Conservation (phyloP, 2,797 vertebrate genomes). For the Ispidina lecontei region DNA sequence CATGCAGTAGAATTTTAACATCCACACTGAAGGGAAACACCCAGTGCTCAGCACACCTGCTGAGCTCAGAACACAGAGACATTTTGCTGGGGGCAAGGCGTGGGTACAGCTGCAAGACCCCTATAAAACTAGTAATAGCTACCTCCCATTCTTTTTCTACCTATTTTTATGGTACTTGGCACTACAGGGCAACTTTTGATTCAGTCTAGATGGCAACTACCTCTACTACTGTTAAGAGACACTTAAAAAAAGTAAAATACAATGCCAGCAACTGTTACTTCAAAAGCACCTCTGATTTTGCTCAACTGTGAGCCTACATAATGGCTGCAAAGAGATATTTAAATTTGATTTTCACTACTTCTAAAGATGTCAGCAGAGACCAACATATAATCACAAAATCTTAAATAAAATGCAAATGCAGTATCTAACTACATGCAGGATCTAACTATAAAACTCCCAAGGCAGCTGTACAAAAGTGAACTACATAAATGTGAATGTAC, state of each 20-base stretch:
- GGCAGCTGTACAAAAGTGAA: neutral
- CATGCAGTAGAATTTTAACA: no score
- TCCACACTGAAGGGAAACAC: neutral
- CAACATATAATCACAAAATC: neutral
- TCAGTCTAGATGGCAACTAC: neutral
- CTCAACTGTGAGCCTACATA: neutral
- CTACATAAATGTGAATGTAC: neutral
- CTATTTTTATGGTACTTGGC: neutral
- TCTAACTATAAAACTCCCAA: neutral
- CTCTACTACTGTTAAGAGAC: neutral
- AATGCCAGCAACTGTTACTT: neutral
- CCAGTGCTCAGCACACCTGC: neutral
- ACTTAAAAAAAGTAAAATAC: neutral
- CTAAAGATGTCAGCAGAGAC: neutral
- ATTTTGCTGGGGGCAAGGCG: no score
- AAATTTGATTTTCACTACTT: neutral
- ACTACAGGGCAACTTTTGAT: neutral
- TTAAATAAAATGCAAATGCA: neutral
- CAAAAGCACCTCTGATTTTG: neutral
- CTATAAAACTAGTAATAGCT: neutral
- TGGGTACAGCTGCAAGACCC: neutral
- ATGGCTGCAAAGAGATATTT: neutral
- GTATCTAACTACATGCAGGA: neutral
- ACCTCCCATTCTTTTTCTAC: neutral
- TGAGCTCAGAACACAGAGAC: neutral